Percentiles rank a stretch among this genome's conserved stretches.
Conservation (phyloP, 2,888 invertebrate genomes). For the Leucophenga montana region DNA sequence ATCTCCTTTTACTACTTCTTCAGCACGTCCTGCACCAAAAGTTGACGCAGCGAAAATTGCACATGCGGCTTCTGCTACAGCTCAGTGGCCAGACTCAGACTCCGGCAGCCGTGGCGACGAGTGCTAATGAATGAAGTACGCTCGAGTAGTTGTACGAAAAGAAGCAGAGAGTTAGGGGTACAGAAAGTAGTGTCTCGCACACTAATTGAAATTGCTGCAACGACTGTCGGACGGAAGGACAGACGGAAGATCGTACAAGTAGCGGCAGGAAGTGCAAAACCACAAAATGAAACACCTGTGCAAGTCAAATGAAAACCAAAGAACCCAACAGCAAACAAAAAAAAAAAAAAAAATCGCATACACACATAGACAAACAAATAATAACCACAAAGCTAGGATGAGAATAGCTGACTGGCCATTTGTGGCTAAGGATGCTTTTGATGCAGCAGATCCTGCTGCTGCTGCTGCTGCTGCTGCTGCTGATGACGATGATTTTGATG, state of each 20-base stretch:
- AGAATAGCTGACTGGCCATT: too few species aligned
- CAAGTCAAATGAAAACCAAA: constrained; percentile 2
- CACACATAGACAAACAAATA: neutral
- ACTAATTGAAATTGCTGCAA: neutral
- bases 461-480: too few species aligned
- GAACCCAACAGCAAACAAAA: too few species aligned
- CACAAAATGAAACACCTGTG: constrained; percentile 20
- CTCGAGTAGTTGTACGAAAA: neutral
- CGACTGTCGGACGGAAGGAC: neutral
- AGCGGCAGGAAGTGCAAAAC: constrained; percentile 17
- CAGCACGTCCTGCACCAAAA: too few species aligned
- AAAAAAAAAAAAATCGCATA: too few species aligned
- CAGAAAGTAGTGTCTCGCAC: constrained; percentile 16
- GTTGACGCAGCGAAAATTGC: neutral
- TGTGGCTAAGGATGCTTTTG: too few species aligned
- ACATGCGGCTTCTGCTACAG: neutral
- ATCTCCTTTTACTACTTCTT: too few species aligned
- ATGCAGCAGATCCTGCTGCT: too few species aligned
- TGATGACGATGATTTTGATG: too few species aligned
- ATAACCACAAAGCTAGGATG: neutral
- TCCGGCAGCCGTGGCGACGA: neutral
- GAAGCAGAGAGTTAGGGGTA: neutral
- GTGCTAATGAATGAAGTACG: constrained; percentile 9
- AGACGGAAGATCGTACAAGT: neutral
- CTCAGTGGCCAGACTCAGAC: neutral